phyloP scores from a whole-genome alignment of 1,140 invertebrate species.

The Sarcophaga peregrina region DNA sequence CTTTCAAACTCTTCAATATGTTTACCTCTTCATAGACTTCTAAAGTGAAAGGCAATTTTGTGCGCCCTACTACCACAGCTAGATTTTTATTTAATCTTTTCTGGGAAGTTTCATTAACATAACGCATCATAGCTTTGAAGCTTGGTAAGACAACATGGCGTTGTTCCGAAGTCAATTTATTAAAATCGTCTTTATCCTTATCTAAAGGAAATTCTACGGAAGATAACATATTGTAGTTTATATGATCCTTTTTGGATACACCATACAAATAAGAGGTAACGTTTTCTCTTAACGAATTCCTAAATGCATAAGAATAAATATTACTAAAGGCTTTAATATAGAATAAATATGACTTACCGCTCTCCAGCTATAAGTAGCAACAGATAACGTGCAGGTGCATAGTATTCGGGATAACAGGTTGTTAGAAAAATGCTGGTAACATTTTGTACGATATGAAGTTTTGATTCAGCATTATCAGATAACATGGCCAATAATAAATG shows the following conservation, averaged over 20 bases:
- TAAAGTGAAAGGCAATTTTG: conserved; percentile 75
- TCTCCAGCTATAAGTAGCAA: conserved; percentile 88
- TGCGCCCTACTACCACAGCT: conserved; percentile 72
- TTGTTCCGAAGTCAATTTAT: conserved; percentile 60
- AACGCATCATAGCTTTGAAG: conserved; percentile 60
- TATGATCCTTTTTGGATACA: conserved; percentile 64
- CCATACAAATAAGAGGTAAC: conserved; percentile 63
- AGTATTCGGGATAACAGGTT: conserved; percentile 82
- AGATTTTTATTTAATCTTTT: conserved; percentile 64
- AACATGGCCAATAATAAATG: conserved; percentile 69
- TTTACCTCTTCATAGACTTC: conserved; percentile 74
- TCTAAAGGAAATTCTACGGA: conserved; percentile 58
- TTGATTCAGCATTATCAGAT: conserved; percentile 72
- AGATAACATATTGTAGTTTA: conserved; percentile 60
- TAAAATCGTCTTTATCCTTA: conserved; percentile 53
- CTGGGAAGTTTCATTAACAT: conserved; percentile 65
- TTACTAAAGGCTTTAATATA: conserved; percentile 5
- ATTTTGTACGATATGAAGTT: conserved; percentile 79
- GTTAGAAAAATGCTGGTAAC: conserved; percentile 85
- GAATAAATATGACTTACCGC: conserved; percentile 68
- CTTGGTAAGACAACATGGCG: conserved; percentile 64
- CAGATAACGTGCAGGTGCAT: conserved; percentile 84
- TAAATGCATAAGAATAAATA: conserved; percentile 39
- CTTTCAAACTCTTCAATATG: too few species aligned
- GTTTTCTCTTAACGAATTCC: conserved; percentile 62